phyloP scores from a whole-genome alignment of 2,797 vertebrate genomes.

The Pantherophis vulpinus region DNA sequence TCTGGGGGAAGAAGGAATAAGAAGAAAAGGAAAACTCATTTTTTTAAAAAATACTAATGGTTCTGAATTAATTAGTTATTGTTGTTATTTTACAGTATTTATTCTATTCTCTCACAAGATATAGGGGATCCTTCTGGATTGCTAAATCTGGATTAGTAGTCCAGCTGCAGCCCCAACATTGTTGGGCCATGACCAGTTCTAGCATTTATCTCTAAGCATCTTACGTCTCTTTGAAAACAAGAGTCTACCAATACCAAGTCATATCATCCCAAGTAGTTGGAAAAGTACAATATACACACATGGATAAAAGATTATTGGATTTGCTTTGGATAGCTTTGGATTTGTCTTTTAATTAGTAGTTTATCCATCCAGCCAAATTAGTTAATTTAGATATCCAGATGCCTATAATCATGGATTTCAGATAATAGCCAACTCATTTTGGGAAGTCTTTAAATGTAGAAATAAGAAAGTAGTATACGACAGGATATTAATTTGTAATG shows the following conservation, averaged over 20 bases:
- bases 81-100: neutral
- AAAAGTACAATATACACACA: neutral
- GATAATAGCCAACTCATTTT: neutral
- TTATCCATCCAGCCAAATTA: neutral
- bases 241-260: neutral
- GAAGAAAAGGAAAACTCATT: neutral
- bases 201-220: neutral
- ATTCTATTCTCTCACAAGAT: neutral
- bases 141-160: neutral
- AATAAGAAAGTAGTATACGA: neutral
- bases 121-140: neutral
- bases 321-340: neutral
- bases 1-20: neutral
- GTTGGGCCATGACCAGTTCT: neutral
- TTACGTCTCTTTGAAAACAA: neutral
- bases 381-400: neutral
- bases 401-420: neutral
- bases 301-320: neutral
- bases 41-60: neutral
- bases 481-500: neutral
- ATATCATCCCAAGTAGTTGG: neutral
- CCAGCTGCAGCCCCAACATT: neutral
- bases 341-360: neutral
- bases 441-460: neutral
- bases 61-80: neutral